A percentile compares a stretch with the other conserved stretches of the same genome.
phyloP scores from a whole-genome alignment of 2,113 vertebrate genomes.

The Ictalurus furcatus region DNA sequence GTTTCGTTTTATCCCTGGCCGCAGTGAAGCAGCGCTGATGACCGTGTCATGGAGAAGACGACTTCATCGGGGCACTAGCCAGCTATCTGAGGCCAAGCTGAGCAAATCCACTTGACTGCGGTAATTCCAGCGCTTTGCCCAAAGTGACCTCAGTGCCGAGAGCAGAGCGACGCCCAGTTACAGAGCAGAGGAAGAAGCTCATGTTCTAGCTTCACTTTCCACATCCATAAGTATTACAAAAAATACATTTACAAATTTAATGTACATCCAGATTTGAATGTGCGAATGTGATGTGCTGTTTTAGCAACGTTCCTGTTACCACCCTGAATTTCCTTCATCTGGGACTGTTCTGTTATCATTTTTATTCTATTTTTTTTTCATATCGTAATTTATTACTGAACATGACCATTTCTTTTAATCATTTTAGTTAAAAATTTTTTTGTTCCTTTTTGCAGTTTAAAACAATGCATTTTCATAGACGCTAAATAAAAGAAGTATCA shows the following conservation, averaged over 20 bases:
- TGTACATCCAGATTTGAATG: background rate
- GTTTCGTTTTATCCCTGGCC: background rate
- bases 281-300: background rate
- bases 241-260: background rate
- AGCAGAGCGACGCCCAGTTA: background rate
- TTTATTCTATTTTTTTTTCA: background rate
- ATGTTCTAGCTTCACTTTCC: background rate
- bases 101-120: slow-evolving; percentile 63
- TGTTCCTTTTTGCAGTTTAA: background rate
- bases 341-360: background rate
- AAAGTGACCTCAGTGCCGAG: slow-evolving; percentile 49
- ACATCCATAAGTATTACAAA: background rate
- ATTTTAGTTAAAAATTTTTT: background rate
- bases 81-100: slow-evolving; percentile 41
- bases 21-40: background rate
- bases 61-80: slow-evolving; percentile 22
- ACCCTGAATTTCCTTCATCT: background rate
- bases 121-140: slow-evolving; percentile 54
- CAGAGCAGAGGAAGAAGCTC: slow-evolving; percentile 40
- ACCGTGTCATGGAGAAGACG: slow-evolving; percentile 12
- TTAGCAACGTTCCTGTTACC: background rate
- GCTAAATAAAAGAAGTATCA: background rate
- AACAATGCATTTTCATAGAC: background rate
- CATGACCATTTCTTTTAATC: background rate
- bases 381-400: background rate